Percentiles rank a stretch among this genome's conserved stretches.
Evolutionary conservation across 2,797 vertebrate genomes (phyloP).

Genomic region (Lateolabrax maculatus): DNA sequence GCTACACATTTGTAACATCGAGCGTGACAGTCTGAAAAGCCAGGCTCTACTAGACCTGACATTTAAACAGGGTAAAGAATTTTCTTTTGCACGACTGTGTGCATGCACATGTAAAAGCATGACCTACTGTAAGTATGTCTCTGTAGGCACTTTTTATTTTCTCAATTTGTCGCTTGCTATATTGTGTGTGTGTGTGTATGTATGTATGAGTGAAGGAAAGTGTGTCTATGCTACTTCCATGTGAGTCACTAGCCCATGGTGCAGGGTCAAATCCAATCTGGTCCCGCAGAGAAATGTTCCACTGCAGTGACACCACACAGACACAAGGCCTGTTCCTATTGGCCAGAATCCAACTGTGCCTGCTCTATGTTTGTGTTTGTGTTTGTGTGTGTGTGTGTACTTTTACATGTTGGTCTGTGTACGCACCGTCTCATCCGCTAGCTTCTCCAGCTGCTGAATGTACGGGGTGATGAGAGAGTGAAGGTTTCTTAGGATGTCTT

Average conservation of each 20-base stretch:
- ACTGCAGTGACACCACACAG: constrained; percentile 77
- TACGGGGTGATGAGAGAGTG: constrained; percentile 98
- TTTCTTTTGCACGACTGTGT: constrained; percentile 25
- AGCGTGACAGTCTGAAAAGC: constrained; percentile 23
- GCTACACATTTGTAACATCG: constrained; percentile 39
- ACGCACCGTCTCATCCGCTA: constrained; percentile 94
- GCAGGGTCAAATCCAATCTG: constrained; percentile 84
- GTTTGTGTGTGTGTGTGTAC: constrained; percentile 31
- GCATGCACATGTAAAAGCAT: constrained; percentile 25
- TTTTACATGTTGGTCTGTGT: constrained; percentile 14
- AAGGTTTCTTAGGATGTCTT: constrained; percentile 97
- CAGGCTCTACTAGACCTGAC: constrained; percentile 45
- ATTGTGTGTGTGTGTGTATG: constrained; percentile 6
- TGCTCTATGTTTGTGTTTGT: constrained; percentile 19
- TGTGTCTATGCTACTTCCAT: constrained; percentile 51
- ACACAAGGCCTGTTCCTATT: constrained; percentile 74
- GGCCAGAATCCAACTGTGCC: constrained; percentile 71
- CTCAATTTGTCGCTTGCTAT: constrained; percentile 19
- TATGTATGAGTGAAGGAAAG: constrained; percentile 33
- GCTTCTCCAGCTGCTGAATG: constrained; percentile 98
- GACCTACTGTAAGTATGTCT: constrained; percentile 30
- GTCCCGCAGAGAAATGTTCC: constrained; percentile 86
- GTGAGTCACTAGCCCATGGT: constrained; percentile 75
- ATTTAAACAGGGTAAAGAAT: constrained; percentile 51
- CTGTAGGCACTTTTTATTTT: constrained; percentile 31